These are phyloP conservation scores for Linepithema humile DNA, from an alignment of 1,140 invertebrate species.

Conservation along the genomic window DNA sequence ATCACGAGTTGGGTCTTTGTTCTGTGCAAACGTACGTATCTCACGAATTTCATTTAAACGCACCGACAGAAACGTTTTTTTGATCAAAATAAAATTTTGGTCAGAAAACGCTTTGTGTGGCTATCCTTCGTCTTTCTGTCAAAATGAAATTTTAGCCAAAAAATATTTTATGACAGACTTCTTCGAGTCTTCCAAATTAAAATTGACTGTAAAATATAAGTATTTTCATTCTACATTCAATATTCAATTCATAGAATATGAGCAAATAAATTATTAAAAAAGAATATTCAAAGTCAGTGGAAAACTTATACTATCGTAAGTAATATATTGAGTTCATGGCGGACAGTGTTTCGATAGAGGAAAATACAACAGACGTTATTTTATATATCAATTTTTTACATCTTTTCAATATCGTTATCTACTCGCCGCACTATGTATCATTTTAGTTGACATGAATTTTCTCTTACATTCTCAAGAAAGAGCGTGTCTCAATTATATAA, in stretches of 20 bases:
- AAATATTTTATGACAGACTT: not conserved
- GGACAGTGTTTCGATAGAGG: too few species aligned
- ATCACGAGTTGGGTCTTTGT: not conserved
- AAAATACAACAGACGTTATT: not conserved
- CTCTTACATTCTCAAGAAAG: not conserved
- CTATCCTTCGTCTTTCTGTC: not conserved
- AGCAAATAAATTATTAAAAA: too few species aligned
- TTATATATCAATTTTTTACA: not conserved
- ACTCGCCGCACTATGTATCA: not conserved
- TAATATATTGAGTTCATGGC: too few species aligned
- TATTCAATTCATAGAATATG: too few species aligned
- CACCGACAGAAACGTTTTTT: not conserved
- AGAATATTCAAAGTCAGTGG: too few species aligned
- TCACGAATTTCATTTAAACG: not conserved
- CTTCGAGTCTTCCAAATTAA: not conserved
- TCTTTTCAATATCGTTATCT: not conserved
- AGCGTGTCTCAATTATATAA: not conserved
- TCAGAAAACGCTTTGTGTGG: not conserved
- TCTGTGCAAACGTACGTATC: not conserved
- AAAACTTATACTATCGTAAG: too few species aligned
- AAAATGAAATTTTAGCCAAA: not conserved
- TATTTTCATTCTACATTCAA: not conserved
- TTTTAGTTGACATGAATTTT: not conserved
- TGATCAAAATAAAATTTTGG: not conserved
- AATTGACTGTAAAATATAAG: not conserved